Percentiles rank a stretch among this genome's conserved stretches.
Evolutionary conservation across 23 tunicate species (phyloP).

Genomic region (Halocynthia aurantium): DNA sequence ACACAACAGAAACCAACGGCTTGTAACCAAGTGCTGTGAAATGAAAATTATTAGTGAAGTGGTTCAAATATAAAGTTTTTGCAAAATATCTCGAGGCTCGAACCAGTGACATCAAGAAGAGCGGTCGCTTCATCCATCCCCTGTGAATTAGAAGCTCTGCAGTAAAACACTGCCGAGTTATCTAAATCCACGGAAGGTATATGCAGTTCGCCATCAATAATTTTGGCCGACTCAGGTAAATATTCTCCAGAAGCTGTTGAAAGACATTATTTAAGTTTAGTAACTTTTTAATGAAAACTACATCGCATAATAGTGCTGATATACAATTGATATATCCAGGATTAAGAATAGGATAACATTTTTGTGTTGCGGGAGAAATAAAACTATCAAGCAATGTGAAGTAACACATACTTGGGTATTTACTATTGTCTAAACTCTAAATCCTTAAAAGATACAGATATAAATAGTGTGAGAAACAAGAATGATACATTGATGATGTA

Average conservation of each 20-base stretch:
- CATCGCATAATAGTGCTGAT: too few relatives aligned
- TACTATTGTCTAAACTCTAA: too few relatives aligned
- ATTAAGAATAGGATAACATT: too few relatives aligned
- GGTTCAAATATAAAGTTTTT: too few relatives aligned
- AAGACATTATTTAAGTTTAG: neutral
- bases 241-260: constrained; percentile 48
- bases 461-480: too few relatives aligned
- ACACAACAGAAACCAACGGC: constrained; percentile 39
- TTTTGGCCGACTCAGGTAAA: constrained; percentile 34
- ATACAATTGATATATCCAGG: too few relatives aligned
- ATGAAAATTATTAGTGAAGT: neutral
- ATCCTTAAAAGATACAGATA: too few relatives aligned
- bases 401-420: too few relatives aligned
- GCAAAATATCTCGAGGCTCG: neutral
- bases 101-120: constrained; percentile 57
- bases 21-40: constrained; percentile 31
- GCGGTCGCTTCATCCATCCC: constrained; percentile 77
- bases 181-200: constrained; percentile 55
- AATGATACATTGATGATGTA: too few relatives aligned
- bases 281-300: too few relatives aligned
- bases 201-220: constrained; percentile 48
- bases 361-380: too few relatives aligned
- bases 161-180: constrained; percentile 39
- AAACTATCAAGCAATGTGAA: too few relatives aligned
- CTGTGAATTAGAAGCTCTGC: constrained; percentile 64